phyloP scores from a whole-genome alignment of 2,888 invertebrate species.

The Rugalucina vietnamica region DNA sequence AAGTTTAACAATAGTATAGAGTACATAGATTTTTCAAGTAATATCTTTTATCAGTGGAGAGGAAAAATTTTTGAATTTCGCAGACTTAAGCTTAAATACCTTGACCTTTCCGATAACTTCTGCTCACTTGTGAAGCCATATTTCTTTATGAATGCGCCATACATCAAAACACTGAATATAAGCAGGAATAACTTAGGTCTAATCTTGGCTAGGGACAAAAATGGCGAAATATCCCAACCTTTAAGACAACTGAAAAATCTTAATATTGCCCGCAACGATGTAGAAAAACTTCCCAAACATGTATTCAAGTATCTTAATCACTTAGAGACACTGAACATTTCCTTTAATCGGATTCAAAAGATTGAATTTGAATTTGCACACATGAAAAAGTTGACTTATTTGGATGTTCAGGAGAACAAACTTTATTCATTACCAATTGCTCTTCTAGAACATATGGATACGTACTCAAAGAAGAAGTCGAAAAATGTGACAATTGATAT shows the following conservation, averaged over 20 bases:
- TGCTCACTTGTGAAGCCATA: neutral
- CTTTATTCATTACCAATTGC: neutral
- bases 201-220: neutral
- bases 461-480: neutral
- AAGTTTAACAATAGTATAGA: neutral
- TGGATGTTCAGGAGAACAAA: neutral
- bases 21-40: neutral
- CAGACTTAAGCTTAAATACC: neutral
- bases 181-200: conserved; percentile 38
- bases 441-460: neutral
- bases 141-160: conserved; percentile 1
- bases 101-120: neutral
- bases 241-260: conserved; percentile 1
- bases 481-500: conserved; percentile 29
- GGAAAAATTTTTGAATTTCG: neutral
- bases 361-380: neutral
- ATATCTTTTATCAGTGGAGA: neutral
- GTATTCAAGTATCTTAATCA: neutral
- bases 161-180: conserved; percentile 24
- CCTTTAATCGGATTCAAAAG: conserved; percentile 17
- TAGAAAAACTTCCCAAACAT: neutral
- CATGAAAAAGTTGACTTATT: neutral
- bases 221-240: conserved; percentile 11
- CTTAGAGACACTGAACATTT: conserved; percentile 25
- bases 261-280: neutral